Evolutionary conservation across 2,888 invertebrate genomes (phyloP).

Genomic region (Agriopis leucophaearia): DNA sequence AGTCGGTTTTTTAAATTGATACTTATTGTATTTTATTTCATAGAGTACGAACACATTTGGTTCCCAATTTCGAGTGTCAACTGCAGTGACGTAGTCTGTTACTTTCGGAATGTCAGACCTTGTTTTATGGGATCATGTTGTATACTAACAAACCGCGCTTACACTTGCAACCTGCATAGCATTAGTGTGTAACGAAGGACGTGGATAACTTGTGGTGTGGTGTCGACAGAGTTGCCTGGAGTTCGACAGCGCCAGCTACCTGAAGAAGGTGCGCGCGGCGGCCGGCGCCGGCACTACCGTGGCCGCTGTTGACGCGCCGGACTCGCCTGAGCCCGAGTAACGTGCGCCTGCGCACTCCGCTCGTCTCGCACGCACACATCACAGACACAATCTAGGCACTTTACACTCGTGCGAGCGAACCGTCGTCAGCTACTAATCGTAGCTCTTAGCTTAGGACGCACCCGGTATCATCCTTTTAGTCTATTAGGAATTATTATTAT

Average conservation of each 20-base stretch:
- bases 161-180: background rate
- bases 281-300: constrained; percentile 68
- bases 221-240: constrained; percentile 82
- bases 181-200: background rate
- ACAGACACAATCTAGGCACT: constrained; percentile 23
- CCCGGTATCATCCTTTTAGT: constrained; percentile 28
- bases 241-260: constrained; percentile 83
- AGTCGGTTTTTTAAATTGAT: no score
- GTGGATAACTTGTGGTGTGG: constrained; percentile 52
- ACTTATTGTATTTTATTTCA: no score
- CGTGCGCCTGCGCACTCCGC: constrained; percentile 42
- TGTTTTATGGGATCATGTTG: no score
- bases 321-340: constrained; percentile 84
- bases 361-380: background rate
- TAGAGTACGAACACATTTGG: no score
- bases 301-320: constrained; percentile 77
- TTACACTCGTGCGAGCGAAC: constrained; percentile 45
- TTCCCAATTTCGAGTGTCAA: no score
- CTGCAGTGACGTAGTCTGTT: no score
- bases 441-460: constrained; percentile 43
- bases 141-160: constrained; percentile 39
- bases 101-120: no score
- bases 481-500: constrained; percentile 28
- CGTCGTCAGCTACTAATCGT: constrained; percentile 36
- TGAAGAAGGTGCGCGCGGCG: constrained; percentile 78